These are phyloP conservation scores for Philopotamus ludificatus DNA, from an alignment of 1,140 invertebrate genomes.

Conservation along the genomic window DNA sequence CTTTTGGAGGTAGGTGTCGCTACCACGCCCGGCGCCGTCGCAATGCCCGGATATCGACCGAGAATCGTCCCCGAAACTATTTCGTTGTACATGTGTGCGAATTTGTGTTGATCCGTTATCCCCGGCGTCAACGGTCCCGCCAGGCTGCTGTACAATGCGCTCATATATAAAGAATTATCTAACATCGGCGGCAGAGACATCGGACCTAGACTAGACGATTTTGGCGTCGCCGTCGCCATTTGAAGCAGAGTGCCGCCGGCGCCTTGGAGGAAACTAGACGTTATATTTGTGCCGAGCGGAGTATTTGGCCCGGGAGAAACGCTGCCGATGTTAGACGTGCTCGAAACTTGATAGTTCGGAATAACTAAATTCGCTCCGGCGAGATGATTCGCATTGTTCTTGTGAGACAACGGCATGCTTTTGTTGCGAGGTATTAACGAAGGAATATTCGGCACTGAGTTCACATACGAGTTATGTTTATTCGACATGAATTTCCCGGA, in stretches of 20 bases:
- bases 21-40: constrained; percentile 4
- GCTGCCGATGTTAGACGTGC: constrained; percentile 41
- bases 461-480: constrained; percentile 44
- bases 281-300: constrained; percentile 38
- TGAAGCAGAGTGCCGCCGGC: constrained; percentile 39
- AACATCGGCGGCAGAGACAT: constrained; percentile 43
- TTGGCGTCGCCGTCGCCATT: constrained; percentile 43
- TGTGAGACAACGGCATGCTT: neutral
- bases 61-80: constrained; percentile 12
- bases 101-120: constrained; percentile 42
- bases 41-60: neutral
- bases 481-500: constrained; percentile 52
- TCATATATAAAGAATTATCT: constrained; percentile 50
- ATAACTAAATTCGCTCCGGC: constrained; percentile 40
- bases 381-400: constrained; percentile 24
- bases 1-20: constrained; percentile 33
- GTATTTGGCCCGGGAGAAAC: constrained; percentile 42
- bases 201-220: constrained; percentile 42
- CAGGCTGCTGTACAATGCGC: constrained; percentile 48
- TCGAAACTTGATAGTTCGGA: constrained; percentile 48
- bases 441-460: constrained; percentile 43
- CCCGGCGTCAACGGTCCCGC: constrained; percentile 44
- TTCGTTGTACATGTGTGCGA: constrained; percentile 33
- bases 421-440: constrained; percentile 35
- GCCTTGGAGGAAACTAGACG: constrained; percentile 34